Base-by-base conservation (phyloP, 2,797 vertebrate species). In the Diplodus puntazzo region DNA sequence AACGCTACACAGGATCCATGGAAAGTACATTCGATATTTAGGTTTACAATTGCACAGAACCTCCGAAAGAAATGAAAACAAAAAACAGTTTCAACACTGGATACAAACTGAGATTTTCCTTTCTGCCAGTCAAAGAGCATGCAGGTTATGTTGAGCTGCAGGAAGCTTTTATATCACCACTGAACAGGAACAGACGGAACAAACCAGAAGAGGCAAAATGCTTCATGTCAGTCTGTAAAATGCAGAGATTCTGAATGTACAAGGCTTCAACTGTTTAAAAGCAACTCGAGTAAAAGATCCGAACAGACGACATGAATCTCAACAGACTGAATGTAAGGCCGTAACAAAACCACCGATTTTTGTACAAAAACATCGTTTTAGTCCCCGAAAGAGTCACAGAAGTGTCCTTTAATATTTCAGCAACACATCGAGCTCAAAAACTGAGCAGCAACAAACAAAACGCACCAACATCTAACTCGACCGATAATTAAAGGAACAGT, bases 1-100 rank as follows among this genome's bases (percentile, higher is more conserved):
- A 12, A 79, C 12, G 63, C 54, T 46, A 80, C 81, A 77, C 78
- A 46, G 68, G 58, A 72, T 67, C 42, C 64, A 69, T 46, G 73
- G 83, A 89, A 46, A 75, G 67, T 88, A 92, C 86, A 92, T 91
- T 92, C 88, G 68, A 72, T 80, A 73, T 84, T 86, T 54, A 59
- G 49, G 21, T 75, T 23, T 61, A 86, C 73, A 64, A 88, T 82
- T 91, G 89, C 90, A 93, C 84, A 79, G 69, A 74, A 82, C 63
- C 76, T 88, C 60, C 42, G 73, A 69, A 50, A 34, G 30, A 74
- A 57, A 5, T 55, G 0, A 18, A 52, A 30, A n/a, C 7, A 65
- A 25, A 25, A 27, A 75, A 62, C 30, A 5, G 42, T 61, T 74
- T 71, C n/a, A 75, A 72, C 53, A 60, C 48, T 46, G 62, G 50